These are phyloP conservation scores for Luperina nickerlii DNA, from an alignment of 2,888 invertebrate species.

Conservation along the genomic window DNA sequence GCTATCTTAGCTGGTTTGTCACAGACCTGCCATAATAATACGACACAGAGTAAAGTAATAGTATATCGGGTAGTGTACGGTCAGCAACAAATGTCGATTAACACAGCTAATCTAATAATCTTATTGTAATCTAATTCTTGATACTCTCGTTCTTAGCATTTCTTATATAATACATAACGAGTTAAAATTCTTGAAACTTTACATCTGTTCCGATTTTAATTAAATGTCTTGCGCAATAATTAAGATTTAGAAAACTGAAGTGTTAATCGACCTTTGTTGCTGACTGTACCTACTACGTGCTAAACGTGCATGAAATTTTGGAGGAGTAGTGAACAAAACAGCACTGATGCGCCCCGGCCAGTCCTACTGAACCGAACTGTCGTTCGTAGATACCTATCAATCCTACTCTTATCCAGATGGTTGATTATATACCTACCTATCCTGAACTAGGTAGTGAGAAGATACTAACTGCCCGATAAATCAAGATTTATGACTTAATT, in stretches of 20 bases:
- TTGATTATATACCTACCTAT: neutral
- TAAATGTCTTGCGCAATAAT: too few species aligned
- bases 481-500: slow-evolving; percentile 9
- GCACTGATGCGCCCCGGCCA: neutral
- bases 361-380: neutral
- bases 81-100: too few species aligned
- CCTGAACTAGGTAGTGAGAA: neutral
- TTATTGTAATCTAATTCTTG: too few species aligned
- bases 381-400: neutral
- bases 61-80: neutral
- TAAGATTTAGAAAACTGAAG: too few species aligned
- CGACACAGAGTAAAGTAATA: too few species aligned
- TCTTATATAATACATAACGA: too few species aligned
- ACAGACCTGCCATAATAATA: neutral
- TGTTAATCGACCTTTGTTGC: too few species aligned
- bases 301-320: neutral
- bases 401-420: neutral
- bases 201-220: too few species aligned
- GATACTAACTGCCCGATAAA: neutral
- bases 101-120: too few species aligned
- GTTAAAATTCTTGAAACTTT: too few species aligned
- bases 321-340: neutral
- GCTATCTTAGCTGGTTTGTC: neutral
- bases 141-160: too few species aligned
- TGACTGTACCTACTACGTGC: neutral